A percentile compares a stretch with the other conserved stretches of the same genome.
phyloP scores from a whole-genome alignment of 2,797 vertebrate genomes.

The Periparus ater region DNA sequence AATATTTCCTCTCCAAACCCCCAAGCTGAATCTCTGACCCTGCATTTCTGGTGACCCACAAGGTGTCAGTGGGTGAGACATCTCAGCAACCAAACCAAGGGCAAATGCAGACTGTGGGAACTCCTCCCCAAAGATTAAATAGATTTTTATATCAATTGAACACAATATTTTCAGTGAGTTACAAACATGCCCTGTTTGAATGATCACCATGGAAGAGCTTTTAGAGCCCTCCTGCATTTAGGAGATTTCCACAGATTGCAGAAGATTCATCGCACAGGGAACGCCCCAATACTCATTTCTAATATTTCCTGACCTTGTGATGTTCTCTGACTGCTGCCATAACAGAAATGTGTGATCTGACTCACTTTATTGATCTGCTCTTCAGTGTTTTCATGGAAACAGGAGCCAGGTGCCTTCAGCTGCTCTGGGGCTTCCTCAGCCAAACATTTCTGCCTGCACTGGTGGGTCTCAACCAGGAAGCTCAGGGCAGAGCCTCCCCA shows the following conservation, averaged over 20 bases:
- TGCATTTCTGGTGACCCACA: neutral
- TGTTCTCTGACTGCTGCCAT: neutral
- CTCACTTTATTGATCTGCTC: constrained; percentile 26
- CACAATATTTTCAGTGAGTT: neutral
- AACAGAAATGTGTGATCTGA: no score
- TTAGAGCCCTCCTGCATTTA: neutral
- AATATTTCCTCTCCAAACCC: neutral
- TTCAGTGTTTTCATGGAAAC: neutral
- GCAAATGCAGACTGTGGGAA: neutral
- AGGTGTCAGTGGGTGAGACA: neutral
- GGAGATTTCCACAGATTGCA: neutral
- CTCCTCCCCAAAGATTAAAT: neutral
- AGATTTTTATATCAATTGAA: neutral
- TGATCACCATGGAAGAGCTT: neutral
- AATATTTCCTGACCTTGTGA: constrained; percentile 22
- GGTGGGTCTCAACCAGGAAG: no score
- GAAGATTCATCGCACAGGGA: neutral
- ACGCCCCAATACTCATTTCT: neutral
- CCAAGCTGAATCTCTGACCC: neutral
- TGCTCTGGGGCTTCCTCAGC: neutral
- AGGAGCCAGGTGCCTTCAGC: neutral
- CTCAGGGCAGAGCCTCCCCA: neutral
- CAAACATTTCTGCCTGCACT: neutral
- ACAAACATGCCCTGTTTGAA: neutral
- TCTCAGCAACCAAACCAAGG: neutral